Conservation (phyloP, 2,888 invertebrate genomes). For the Troides oblongomaculatus region DNA sequence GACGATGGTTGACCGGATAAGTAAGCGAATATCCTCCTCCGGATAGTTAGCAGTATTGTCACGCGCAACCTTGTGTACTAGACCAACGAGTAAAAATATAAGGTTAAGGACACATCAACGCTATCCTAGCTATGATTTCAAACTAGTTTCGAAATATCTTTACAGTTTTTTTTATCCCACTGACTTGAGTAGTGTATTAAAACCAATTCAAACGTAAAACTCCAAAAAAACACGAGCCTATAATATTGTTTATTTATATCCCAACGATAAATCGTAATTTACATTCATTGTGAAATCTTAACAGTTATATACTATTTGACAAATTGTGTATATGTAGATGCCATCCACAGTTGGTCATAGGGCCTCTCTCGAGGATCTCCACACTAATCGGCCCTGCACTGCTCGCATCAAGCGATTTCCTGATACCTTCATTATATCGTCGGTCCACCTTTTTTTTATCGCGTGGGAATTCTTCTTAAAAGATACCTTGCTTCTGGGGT, state of each 20-base stretch:
- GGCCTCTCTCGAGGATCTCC: too few relatives aligned
- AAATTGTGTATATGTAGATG: too few relatives aligned
- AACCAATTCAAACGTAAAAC: not conserved
- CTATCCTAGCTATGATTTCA: constrained; percentile 20
- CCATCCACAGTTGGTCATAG: too few relatives aligned
- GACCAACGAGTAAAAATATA: constrained; percentile 49
- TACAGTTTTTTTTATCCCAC: not conserved
- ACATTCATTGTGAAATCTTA: not conserved
- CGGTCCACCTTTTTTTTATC: too few relatives aligned
- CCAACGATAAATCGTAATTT: not conserved
- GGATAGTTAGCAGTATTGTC: constrained; percentile 52
- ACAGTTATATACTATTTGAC: not conserved
- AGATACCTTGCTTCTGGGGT: too few relatives aligned
- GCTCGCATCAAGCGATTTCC: too few relatives aligned
- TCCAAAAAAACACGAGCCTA: not conserved
- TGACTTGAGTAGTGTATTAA: not conserved
- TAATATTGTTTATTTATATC: not conserved
- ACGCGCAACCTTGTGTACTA: constrained; percentile 61
- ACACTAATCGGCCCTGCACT: too few relatives aligned
- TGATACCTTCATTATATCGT: too few relatives aligned
- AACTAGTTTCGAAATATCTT: constrained; percentile 13
- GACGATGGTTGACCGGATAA: constrained; percentile 55
- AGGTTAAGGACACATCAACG: constrained; percentile 49
- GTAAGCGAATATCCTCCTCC: constrained; percentile 59
- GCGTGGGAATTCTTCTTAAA: too few relatives aligned